phyloP scores from a whole-genome alignment of 2,888 invertebrate genomes.

The Galerucella pusilla region DNA sequence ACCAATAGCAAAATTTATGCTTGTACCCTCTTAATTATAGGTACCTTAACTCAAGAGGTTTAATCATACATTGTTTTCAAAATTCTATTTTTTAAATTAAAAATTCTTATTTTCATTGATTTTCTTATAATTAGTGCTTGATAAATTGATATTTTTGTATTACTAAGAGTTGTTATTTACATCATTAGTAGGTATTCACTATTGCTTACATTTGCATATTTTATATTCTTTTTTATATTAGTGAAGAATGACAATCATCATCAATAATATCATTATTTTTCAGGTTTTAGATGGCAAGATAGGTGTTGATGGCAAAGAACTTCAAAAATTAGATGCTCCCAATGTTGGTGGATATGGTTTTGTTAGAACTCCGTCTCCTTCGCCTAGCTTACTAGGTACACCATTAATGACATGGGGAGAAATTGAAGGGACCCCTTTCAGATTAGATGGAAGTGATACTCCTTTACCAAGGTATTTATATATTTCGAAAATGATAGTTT shows the following conservation, averaged over 20 bases:
- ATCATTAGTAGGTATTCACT: too few relatives aligned
- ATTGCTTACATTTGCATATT: too few relatives aligned
- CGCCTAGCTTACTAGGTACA: conserved; percentile 86
- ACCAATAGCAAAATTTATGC: too few relatives aligned
- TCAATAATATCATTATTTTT: conserved; percentile 26
- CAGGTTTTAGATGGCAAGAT: conserved; percentile 80
- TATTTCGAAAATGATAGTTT: not conserved
- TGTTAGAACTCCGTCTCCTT: conserved; percentile 89
- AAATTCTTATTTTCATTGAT: too few relatives aligned
- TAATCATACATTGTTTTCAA: too few relatives aligned
- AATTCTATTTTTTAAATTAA: too few relatives aligned
- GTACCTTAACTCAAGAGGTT: too few relatives aligned
- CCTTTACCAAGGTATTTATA: conserved; percentile 73
- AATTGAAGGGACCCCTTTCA: conserved; percentile 97
- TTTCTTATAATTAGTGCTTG: too few relatives aligned
- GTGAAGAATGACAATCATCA: not conserved
- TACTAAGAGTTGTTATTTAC: too few relatives aligned
- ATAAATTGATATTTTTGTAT: too few relatives aligned
- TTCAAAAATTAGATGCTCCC: conserved; percentile 72
- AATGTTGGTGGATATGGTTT: conserved; percentile 80
- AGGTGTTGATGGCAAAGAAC: conserved; percentile 90
- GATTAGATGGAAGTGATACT: conserved; percentile 92
- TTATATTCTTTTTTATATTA: too few relatives aligned
- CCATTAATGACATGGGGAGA: conserved; percentile 99
- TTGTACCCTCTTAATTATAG: too few relatives aligned